Conservation (phyloP, 2,797 vertebrate genomes). For the Setipinna tenuifilis region DNA sequence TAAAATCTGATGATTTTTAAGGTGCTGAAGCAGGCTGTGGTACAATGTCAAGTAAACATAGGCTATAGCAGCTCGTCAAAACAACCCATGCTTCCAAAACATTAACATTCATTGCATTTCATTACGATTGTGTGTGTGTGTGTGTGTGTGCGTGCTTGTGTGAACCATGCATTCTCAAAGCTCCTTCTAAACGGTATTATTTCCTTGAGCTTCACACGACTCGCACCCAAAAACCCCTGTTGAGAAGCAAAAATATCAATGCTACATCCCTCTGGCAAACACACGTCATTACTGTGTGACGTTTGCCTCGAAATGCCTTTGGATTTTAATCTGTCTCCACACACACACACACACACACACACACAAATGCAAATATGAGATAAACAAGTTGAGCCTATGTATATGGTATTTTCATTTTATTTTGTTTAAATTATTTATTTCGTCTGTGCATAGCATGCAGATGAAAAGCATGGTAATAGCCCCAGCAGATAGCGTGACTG, state of each 20-base stretch:
- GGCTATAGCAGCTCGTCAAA: slow-evolving; percentile 11
- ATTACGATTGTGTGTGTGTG: too few relatives aligned
- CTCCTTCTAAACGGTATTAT: slow-evolving; percentile 21
- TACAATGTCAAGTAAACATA: neutral
- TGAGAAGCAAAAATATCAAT: slow-evolving; percentile 32
- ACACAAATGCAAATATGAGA: neutral
- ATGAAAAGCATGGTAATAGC: slow-evolving; percentile 42
- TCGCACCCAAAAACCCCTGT: slow-evolving; percentile 16
- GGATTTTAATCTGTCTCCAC: slow-evolving; percentile 27
- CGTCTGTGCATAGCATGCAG: neutral
- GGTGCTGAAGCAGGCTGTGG: neutral
- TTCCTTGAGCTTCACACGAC: slow-evolving; percentile 28
- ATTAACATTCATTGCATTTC: neutral
- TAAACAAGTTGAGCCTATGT: slow-evolving; percentile 23
- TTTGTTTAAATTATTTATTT: slow-evolving; percentile 16
- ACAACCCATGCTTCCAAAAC: slow-evolving; percentile 1
- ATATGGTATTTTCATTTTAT: slow-evolving; percentile 19
- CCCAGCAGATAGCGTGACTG: slow-evolving; percentile 39
- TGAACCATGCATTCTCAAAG: neutral
- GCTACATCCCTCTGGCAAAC: slow-evolving; percentile 12
- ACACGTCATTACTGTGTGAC: slow-evolving; percentile 7
- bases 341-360: neutral
- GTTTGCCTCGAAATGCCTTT: slow-evolving; percentile 19
- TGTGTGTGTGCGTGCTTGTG: neutral
- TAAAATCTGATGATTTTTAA: neutral